Percentiles rank a stretch among this genome's conserved stretches.
Conservation (phyloP, 2,888 invertebrate species). For the Eristalis intricaria region DNA sequence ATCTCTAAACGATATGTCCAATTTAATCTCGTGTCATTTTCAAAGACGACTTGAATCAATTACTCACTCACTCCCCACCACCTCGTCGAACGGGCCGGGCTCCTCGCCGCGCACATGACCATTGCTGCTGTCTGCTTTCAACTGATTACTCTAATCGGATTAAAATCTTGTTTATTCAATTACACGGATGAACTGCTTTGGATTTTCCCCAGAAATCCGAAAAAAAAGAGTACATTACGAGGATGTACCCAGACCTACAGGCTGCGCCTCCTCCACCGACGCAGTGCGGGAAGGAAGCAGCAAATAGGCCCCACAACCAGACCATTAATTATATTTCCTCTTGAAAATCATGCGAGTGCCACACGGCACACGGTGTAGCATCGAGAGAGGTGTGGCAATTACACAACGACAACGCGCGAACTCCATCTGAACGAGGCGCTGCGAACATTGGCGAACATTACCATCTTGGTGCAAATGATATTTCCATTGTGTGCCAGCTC, state of each 20-base stretch:
- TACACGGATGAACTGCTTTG: conserved; percentile 63
- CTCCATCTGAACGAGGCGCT: conserved; percentile 44
- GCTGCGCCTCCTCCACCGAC: conserved; percentile 26
- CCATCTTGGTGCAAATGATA: conserved; percentile 68
- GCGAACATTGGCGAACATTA: conserved; percentile 43
- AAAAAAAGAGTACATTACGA: conserved; percentile 31
- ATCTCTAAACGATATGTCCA: conserved; percentile 53
- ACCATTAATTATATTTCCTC: conserved; percentile 69
- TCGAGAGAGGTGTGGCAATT: conserved; percentile 32
- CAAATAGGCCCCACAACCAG: conserved; percentile 41
- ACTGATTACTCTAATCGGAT: conserved; percentile 59
- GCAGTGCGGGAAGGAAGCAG: background rate
- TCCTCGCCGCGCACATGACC: background rate
- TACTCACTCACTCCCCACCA: background rate
- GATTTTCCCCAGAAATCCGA: conserved; percentile 21
- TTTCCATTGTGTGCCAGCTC: conserved; percentile 48
- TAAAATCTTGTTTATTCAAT: conserved; percentile 62
- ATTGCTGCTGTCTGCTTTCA: background rate
- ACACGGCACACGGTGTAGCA: background rate
- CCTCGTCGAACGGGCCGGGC: background rate
- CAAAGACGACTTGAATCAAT: conserved; percentile 66
- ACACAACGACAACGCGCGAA: conserved; percentile 35
- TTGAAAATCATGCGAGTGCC: conserved; percentile 55
- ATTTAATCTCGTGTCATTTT: conserved; percentile 64
- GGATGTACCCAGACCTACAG: conserved; percentile 37